Conservation (phyloP, 2,888 invertebrate species). For the Athalia rosae region DNA sequence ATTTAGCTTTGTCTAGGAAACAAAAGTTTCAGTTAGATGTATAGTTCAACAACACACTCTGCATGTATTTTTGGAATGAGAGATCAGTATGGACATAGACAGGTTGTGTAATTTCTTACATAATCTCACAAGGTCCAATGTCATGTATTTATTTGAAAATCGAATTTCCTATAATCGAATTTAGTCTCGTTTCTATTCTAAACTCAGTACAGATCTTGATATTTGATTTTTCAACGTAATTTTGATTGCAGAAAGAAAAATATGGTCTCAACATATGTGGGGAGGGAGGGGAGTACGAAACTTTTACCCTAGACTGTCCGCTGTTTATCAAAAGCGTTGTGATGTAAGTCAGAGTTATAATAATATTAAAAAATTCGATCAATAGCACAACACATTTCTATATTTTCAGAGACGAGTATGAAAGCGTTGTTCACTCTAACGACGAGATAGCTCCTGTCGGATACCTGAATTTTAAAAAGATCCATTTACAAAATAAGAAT, state of each 20-base stretch:
- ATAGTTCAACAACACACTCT: slow-evolving; percentile 35
- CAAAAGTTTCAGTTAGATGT: slow-evolving; percentile 29
- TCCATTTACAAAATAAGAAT: slow-evolving; percentile 84
- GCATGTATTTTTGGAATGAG: slow-evolving; percentile 45
- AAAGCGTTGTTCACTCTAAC: slow-evolving; percentile 91
- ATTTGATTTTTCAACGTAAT: slow-evolving; percentile 18
- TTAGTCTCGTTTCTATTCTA: not conserved
- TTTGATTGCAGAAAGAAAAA: slow-evolving; percentile 83
- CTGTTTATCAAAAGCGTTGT: slow-evolving; percentile 92
- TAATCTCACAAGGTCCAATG: slow-evolving; percentile 23
- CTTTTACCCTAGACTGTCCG: slow-evolving; percentile 97
- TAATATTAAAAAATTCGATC: slow-evolving; percentile 12
- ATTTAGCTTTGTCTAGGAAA: slow-evolving; percentile 43
- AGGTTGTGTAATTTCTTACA: slow-evolving; percentile 43
- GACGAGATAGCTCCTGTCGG: slow-evolving; percentile 97
- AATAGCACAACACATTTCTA: slow-evolving; percentile 44
- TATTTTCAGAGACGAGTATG: slow-evolving; percentile 84
- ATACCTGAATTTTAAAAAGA: slow-evolving; percentile 90
- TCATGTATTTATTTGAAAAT: slow-evolving; percentile 15
- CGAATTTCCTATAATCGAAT: not conserved
- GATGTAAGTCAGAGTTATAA: slow-evolving; percentile 81
- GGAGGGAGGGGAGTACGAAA: slow-evolving; percentile 99
- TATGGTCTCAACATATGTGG: slow-evolving; percentile 97
- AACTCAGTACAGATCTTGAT: not conserved
- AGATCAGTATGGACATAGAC: slow-evolving; percentile 38